These are phyloP conservation scores for Trachythela sp. DNA, from an alignment of 64 coral and sea anemone species.

Conservation along the genomic window DNA sequence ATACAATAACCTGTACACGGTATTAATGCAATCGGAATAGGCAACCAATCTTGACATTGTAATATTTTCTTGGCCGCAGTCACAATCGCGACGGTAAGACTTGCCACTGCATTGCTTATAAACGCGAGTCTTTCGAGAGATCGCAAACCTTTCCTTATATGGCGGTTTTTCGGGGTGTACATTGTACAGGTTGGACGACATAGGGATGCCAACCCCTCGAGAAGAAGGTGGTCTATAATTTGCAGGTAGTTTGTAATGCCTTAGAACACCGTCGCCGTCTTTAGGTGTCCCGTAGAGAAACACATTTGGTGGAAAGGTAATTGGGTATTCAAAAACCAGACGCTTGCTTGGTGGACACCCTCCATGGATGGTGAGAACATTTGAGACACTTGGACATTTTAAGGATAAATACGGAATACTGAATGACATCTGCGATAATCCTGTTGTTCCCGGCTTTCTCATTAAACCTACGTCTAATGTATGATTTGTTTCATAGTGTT, in stretches of 20 bases:
- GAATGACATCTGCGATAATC: slow-evolving; percentile 64
- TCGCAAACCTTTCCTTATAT: slow-evolving; percentile 65
- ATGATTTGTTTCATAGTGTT: slow-evolving; percentile 44
- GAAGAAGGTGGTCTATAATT: slow-evolving; percentile 95
- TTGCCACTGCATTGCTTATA: slow-evolving; percentile 87
- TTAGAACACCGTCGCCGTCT: slow-evolving; percentile 58
- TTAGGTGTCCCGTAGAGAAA: slow-evolving; percentile 38
- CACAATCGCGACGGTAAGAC: slow-evolving; percentile 59
- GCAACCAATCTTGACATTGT: slow-evolving; percentile 57
- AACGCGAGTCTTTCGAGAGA: slow-evolving; percentile 62
- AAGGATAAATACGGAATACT: slow-evolving; percentile 61
- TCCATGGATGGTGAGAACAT: slow-evolving; percentile 66
- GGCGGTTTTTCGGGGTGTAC: slow-evolving; percentile 77
- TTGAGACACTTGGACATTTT: slow-evolving; percentile 56
- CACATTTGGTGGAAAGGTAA: slow-evolving; percentile 33
- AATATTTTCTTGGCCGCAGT: slow-evolving; percentile 55
- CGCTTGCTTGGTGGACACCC: slow-evolving; percentile 75
- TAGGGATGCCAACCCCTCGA: slow-evolving; percentile 84
- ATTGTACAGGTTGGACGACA: slow-evolving; percentile 79
- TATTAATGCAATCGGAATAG: slow-evolving; percentile 87
- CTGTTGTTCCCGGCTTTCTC: slow-evolving; percentile 57
- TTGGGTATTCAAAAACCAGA: slow-evolving; percentile 69
- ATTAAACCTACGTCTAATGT: slow-evolving; percentile 50
- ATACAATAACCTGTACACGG: slow-evolving; percentile 53
- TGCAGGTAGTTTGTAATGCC: slow-evolving; percentile 61